These are phyloP conservation scores for Harpagus bidentatus DNA, from an alignment of 2,113 vertebrate genomes.

Conservation along the genomic window DNA sequence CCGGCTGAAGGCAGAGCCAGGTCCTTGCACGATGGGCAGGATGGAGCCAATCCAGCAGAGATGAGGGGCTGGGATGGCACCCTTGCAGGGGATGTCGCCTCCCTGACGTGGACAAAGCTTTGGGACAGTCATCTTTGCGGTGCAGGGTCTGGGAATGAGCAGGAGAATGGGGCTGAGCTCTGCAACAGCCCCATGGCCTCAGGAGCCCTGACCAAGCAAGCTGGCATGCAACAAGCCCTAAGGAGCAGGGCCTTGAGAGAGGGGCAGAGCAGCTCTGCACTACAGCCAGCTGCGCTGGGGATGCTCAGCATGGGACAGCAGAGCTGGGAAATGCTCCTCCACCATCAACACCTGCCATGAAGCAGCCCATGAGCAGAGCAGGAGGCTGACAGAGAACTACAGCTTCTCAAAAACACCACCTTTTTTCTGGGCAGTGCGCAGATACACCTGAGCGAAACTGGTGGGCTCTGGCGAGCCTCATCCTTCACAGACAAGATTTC, in stretches of 20 bases:
- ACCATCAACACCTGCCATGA: not conserved
- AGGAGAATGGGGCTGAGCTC: not conserved
- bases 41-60: not conserved
- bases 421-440: fast-evolving
- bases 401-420: not conserved
- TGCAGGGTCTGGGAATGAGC: not conserved
- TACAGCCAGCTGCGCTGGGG: fast-evolving
- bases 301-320: not conserved
- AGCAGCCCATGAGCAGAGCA: not conserved
- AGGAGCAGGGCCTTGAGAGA: not conserved
- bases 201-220: not conserved
- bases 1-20: not conserved
- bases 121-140: not conserved
- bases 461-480: not conserved
- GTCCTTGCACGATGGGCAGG: not conserved
- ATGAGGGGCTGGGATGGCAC: not conserved
- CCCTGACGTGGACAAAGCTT: not conserved
- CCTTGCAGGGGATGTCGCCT: not conserved
- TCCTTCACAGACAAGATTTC: not conserved
- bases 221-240: not conserved
- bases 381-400: not conserved
- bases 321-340: not conserved
- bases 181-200: not conserved
- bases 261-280: not conserved
- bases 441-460: fast-evolving